Conservation (phyloP, 1,140 invertebrate species). For the Camponotus floridanus region DNA sequence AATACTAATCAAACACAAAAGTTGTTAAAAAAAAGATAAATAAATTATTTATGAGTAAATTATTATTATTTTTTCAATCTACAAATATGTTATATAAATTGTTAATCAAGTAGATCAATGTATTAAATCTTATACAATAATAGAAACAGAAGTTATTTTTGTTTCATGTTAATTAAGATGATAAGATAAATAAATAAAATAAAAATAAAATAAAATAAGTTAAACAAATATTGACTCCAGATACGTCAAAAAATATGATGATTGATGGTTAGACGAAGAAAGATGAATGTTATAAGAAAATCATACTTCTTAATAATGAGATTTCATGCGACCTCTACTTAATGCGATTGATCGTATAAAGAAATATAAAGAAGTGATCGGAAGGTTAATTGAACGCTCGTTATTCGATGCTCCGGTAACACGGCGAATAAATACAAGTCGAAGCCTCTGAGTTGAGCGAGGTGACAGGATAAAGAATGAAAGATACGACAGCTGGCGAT, state of each 20-base stretch:
- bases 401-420: slow-evolving; percentile 2
- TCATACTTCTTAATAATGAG: slow-evolving; percentile 14
- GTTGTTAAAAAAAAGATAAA: neutral
- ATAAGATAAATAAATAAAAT: neutral
- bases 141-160: neutral
- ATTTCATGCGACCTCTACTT: neutral
- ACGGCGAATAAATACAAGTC: neutral
- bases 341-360: neutral
- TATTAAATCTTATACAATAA: neutral
- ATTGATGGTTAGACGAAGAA: neutral
- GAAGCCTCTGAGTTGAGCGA: neutral
- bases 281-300: neutral
- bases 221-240: neutral
- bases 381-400: slow-evolving; percentile 18
- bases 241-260: neutral
- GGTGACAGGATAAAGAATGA: slow-evolving; percentile 31
- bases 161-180: neutral
- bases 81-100: neutral
- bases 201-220: neutral
- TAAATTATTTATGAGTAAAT: neutral
- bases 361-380: neutral
- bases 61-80: neutral
- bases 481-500: slow-evolving; percentile 62
- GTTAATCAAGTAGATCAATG: neutral
- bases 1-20: neutral